phyloP scores from a whole-genome alignment of 2,797 vertebrate genomes.

The Novumbra hubbsi region DNA sequence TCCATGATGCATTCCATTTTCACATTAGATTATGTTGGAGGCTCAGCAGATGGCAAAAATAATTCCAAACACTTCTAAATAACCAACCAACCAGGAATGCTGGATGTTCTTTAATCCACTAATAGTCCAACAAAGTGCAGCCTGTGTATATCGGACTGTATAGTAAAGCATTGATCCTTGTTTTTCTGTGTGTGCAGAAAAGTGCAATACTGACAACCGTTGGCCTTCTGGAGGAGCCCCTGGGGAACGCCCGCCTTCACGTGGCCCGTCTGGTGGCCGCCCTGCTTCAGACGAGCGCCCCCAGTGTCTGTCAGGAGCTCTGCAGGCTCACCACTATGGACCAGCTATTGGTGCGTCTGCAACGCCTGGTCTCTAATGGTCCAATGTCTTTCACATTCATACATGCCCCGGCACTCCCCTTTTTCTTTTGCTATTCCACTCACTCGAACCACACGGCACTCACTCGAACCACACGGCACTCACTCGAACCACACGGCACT shows the following conservation, averaged over 20 bases:
- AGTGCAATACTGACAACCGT: constrained; percentile 94
- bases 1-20: background rate
- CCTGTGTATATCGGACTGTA: background rate
- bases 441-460: background rate
- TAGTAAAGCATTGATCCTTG: background rate
- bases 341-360: constrained; percentile 84
- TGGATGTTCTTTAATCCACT: background rate
- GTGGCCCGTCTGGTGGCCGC: constrained; percentile 89
- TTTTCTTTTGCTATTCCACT: background rate
- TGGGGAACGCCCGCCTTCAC: constrained; percentile 94
- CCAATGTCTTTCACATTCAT: background rate
- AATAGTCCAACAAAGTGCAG: background rate
- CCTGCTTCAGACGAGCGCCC: constrained; percentile 86
- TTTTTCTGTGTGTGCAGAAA: constrained; percentile 69
- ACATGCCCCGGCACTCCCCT: background rate
- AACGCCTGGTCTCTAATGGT: background rate
- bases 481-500: background rate
- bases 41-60: background rate
- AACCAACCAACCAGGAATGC: background rate
- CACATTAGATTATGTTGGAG: background rate
- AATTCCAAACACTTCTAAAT: background rate
- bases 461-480: background rate
- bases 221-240: constrained; percentile 91
- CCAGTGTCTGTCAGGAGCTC: constrained; percentile 90
- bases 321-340: constrained; percentile 90